Conservation (phyloP, 1,140 invertebrate species). For the Scaptomyza pallida region DNA sequence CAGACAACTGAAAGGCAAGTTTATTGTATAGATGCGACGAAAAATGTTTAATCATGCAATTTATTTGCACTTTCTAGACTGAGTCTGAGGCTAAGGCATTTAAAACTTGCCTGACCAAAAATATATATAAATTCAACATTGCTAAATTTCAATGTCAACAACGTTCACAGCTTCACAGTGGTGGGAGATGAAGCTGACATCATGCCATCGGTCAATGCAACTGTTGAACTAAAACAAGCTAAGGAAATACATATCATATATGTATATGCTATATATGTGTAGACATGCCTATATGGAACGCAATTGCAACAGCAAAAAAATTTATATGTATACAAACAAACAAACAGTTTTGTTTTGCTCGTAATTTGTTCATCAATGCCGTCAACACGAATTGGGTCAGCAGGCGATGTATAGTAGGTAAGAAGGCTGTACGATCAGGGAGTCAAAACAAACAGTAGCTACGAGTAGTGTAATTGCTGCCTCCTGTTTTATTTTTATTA, state of each 20-base stretch:
- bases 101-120: conserved; percentile 36
- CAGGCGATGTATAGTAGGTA: neutral
- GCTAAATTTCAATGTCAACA: conserved; percentile 54
- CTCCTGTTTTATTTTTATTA: neutral
- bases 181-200: conserved; percentile 59
- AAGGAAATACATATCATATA: conserved; percentile 22
- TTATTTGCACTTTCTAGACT: conserved; percentile 16
- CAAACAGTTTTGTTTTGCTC: conserved; percentile 52
- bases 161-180: conserved; percentile 17
- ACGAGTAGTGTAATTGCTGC: conserved; percentile 22
- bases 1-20: neutral
- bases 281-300: conserved; percentile 30
- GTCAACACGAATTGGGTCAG: conserved; percentile 65
- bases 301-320: conserved; percentile 41
- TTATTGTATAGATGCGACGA: neutral
- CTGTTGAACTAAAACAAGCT: conserved; percentile 2
- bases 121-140: conserved; percentile 17
- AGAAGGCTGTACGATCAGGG: conserved; percentile 20
- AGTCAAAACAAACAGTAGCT: conserved; percentile 55
- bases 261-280: neutral
- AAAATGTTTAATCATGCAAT: neutral
- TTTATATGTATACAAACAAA: conserved; percentile 31
- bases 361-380: conserved; percentile 39
- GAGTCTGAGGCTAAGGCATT: neutral
- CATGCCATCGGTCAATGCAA: conserved; percentile 38